Conservation (phyloP, 2,113 vertebrate genomes). For the Madoqua kirkii region DNA sequence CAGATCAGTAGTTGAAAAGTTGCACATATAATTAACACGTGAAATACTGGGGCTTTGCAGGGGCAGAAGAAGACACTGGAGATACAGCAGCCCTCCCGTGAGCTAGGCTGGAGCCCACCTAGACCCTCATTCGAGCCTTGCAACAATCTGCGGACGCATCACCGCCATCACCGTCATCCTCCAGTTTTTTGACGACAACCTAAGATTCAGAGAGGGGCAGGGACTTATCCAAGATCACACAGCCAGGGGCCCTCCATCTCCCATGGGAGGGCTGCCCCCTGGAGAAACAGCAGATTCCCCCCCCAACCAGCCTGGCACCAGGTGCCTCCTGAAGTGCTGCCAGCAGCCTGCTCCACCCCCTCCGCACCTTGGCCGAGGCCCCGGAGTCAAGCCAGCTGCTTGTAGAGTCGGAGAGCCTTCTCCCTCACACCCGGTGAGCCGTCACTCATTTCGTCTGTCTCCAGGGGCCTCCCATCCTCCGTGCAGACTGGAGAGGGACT, state of each 20-base stretch:
- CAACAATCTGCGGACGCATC: neutral
- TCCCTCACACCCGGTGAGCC: fast-evolving
- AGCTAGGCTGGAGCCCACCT: neutral
- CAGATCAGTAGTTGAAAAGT: neutral
- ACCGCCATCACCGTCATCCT: fast-evolving
- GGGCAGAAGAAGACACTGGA: fast-evolving
- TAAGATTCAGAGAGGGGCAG: neutral
- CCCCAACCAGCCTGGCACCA: neutral
- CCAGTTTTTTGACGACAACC: neutral
- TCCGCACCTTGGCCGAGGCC: neutral
- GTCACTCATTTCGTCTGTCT: neutral
- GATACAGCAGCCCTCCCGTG: fast-evolving
- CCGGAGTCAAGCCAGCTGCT: neutral
- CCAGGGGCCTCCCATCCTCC: fast-evolving
- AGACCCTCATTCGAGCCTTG: neutral
- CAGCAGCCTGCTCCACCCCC: fast-evolving
- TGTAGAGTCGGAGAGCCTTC: too few relatives aligned
- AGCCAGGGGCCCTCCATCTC: fast-evolving
- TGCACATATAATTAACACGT: neutral
- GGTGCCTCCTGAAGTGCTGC: neutral
- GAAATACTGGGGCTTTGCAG: fast-evolving
- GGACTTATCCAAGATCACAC: neutral
- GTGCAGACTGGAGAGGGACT: fast-evolving
- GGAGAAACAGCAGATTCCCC: neutral
- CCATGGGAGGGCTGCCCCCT: neutral